Evolutionary conservation across 2,888 invertebrate species (phyloP).

Genomic region (Periphyllus acericola): DNA sequence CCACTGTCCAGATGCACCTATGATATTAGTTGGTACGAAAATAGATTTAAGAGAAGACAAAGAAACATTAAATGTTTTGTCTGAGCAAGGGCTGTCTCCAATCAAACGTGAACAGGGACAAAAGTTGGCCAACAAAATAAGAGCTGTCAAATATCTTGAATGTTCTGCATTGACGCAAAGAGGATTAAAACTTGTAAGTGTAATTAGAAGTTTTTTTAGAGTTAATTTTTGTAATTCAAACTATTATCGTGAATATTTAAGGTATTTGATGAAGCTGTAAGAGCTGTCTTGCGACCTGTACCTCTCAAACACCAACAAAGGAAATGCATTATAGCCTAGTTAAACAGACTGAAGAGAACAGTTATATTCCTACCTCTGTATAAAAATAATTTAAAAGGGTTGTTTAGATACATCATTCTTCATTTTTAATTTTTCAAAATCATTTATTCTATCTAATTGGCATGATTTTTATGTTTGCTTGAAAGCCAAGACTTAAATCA

Average conservation of each 20-base stretch:
- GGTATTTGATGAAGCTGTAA: conserved; percentile 99
- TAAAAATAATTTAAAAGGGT: conserved; percentile 51
- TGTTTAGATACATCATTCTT: conserved; percentile 54
- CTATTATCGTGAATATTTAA: conserved; percentile 67
- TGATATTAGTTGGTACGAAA: conserved; percentile 98
- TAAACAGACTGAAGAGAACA: conserved; percentile 45
- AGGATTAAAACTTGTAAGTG: conserved; percentile 85
- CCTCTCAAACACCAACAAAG: conserved; percentile 94
- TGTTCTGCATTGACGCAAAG: conserved; percentile 99
- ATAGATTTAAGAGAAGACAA: conserved; percentile 98
- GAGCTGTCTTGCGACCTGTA: conserved; percentile 96
- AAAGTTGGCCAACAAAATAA: conserved; percentile 97
- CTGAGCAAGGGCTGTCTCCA: conserved; percentile 94
- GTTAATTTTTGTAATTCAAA: conserved; percentile 33
- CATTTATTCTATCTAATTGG: conserved; percentile 48
- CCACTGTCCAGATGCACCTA: conserved; percentile 99
- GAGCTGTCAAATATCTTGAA: conserved; percentile 99
- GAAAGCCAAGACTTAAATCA: conserved; percentile 16
- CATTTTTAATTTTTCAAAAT: conserved; percentile 38
- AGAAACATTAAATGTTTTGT: conserved; percentile 89
- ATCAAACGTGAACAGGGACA: conserved; percentile 98
- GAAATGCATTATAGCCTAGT: conserved; percentile 74
- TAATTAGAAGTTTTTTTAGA: conserved; percentile 14
- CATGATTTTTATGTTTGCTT: conserved; percentile 40
- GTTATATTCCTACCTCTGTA: conserved; percentile 59